These are phyloP conservation scores for Bryconaethiops microstoma DNA, from an alignment of 2,797 vertebrate species.

Conservation along the genomic window DNA sequence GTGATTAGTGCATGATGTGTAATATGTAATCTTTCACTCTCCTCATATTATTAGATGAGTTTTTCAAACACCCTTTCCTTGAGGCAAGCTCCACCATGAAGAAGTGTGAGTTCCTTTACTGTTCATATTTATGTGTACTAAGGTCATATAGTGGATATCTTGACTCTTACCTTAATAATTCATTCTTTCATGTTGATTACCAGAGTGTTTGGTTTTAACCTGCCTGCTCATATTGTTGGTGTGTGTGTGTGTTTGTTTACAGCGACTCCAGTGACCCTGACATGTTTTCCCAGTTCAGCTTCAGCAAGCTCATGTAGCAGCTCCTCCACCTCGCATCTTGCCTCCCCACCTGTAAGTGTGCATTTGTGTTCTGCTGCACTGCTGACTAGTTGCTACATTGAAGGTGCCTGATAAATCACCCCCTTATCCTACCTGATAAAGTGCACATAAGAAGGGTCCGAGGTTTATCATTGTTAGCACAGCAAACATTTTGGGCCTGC, in stretches of 20 bases:
- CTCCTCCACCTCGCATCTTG: constrained; percentile 95
- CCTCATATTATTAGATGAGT: constrained; percentile 81
- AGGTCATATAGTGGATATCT: neutral
- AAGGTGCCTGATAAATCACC: too few relatives aligned
- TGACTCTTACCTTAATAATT: neutral
- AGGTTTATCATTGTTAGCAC: neutral
- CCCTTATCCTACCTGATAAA: constrained; percentile 2
- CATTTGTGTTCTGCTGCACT: neutral
- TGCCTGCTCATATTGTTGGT: neutral
- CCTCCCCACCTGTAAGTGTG: constrained; percentile 91
- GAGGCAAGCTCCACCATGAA: constrained; percentile 91
- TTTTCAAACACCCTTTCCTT: constrained; percentile 93
- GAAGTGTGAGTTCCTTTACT: constrained; percentile 85
- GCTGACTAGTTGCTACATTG: neutral
- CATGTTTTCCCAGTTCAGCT: constrained; percentile 92
- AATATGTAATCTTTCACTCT: constrained; percentile 11
- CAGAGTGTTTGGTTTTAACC: neutral
- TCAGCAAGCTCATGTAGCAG: constrained; percentile 98
- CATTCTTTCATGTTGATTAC: neutral
- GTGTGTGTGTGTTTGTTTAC: constrained; percentile 40
- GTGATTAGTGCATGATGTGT: neutral
- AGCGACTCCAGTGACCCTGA: constrained; percentile 89
- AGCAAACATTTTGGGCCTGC: constrained; percentile 13
- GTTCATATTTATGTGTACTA: neutral
- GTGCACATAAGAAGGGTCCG: neutral